phyloP scores from a whole-genome alignment of 1,140 invertebrate genomes.

The Calliopsis andreniformis region DNA sequence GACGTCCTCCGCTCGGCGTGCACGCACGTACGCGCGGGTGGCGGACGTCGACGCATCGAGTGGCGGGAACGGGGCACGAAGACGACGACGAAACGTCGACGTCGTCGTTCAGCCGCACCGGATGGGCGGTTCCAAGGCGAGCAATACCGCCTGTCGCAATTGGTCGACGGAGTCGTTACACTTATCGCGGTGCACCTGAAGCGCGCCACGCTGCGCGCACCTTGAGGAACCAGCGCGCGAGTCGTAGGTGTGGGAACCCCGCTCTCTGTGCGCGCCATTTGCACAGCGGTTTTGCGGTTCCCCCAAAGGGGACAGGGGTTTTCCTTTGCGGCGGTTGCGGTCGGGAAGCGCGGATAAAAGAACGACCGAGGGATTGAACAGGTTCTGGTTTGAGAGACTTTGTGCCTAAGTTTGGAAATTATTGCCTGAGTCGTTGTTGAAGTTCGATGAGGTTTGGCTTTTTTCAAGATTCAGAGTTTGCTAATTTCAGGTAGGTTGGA shows the following conservation, averaged over 20 bases:
- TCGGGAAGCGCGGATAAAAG: conserved; percentile 4
- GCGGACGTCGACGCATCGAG: conserved; percentile 16
- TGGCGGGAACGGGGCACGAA: conserved; percentile 24
- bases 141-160: conserved; percentile 68
- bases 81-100: conserved; percentile 24
- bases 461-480: no score
- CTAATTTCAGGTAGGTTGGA: no score
- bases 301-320: conserved; percentile 3
- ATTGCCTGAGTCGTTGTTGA: no score
- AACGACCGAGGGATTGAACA: neutral
- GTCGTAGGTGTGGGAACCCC: conserved; percentile 64
- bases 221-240: conserved; percentile 36
- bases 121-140: conserved; percentile 70
- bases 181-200: conserved; percentile 67
- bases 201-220: conserved; percentile 19
- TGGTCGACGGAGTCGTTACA: conserved; percentile 72
- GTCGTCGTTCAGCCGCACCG: conserved; percentile 67
- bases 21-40: neutral
- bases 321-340: conserved; percentile 7
- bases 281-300: conserved; percentile 25
- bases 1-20: conserved; percentile 9
- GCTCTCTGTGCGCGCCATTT: conserved; percentile 25
- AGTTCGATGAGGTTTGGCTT: no score
- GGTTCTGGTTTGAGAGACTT: neutral
- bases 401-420: no score